A percentile compares a stretch with the other conserved stretches of the same genome.
These are phyloP conservation scores for Adrianichthys oophorus DNA, from an alignment of 2,797 vertebrate species.

Conservation along the genomic window DNA sequence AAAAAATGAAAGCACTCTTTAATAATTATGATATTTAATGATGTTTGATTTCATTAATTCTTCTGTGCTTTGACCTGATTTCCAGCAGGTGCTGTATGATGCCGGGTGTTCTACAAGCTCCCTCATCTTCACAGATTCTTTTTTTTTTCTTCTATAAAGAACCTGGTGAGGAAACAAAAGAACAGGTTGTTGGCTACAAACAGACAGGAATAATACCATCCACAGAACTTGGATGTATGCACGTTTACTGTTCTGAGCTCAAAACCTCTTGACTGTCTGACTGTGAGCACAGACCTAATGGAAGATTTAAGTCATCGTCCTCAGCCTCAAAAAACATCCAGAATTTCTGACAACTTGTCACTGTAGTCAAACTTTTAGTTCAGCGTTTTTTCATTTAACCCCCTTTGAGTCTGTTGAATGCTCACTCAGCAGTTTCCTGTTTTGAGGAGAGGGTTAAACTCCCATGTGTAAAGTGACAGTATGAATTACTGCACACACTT, in stretches of 20 bases:
- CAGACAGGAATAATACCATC: slow-evolving; percentile 59
- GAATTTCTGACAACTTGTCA: slow-evolving; percentile 22
- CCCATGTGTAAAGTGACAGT: background rate
- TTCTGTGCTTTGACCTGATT: slow-evolving; percentile 59
- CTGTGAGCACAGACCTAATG: slow-evolving; percentile 45
- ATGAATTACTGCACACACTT: too few species aligned
- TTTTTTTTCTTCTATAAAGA: slow-evolving; percentile 67
- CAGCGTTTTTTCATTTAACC: background rate
- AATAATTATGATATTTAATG: slow-evolving; percentile 67
- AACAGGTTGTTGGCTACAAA: slow-evolving; percentile 68
- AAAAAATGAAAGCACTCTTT: slow-evolving; percentile 34
- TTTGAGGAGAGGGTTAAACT: too few species aligned
- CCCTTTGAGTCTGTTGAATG: background rate
- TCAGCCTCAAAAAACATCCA: slow-evolving; percentile 27
- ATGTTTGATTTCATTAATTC: slow-evolving; percentile 58
- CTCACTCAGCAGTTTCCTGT: slow-evolving; percentile 1
- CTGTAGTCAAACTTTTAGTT: slow-evolving; percentile 15
- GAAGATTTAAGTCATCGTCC: slow-evolving; percentile 23
- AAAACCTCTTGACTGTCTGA: slow-evolving; percentile 24
- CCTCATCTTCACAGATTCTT: slow-evolving; percentile 60
- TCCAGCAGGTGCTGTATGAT: slow-evolving; percentile 55
- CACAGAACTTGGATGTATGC: slow-evolving; percentile 43
- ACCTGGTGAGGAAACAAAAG: slow-evolving; percentile 70
- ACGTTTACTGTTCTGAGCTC: slow-evolving; percentile 54
- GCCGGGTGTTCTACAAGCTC: slow-evolving; percentile 54